Base-by-base conservation (phyloP, 2,113 vertebrate species). In the Toxotes jaculatrix region DNA sequence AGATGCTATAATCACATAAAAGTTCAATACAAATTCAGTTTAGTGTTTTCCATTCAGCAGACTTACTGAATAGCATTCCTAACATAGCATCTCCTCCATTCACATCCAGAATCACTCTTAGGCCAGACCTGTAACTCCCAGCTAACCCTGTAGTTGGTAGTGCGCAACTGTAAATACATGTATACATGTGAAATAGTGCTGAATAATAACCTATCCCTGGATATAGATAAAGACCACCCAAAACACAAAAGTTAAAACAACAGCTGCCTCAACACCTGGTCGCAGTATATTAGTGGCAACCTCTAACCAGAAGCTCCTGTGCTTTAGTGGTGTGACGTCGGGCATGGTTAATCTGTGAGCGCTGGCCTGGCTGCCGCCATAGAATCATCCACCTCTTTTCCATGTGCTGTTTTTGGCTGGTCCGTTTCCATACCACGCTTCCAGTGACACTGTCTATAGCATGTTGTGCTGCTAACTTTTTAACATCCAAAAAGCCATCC, bases 391-490 rank as follows among this genome's bases (percentile, higher is more conserved):
- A 4, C 57, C 74, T 85, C 61, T 63, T 73, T 13, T 71, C 40
- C 74, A 60, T 90, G 71, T 85, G 66, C 79, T 77, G 70, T 34
- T 63, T 31, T 60, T 71, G 80, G 65, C 77, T 85, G 67, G 49
- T 86, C 77, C 10, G 80, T 86, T 45, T 87, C 57, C 76, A 82
- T 82, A 21, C 31, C 27, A 43, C 80, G 82, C 80, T 90, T 88
- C 66, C 55, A 42, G 62, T 74, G 66, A 77, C 23, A 5, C 16
- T 56, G 49, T 85, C 42, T 70, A 68, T 49, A 68, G 88, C 86
- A 92, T 92, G 92, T 86, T 73, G 69, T 53, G 84, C 78, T 57
- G 70, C 79, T 63, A 75, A 79, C 66, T 70, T 23, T 32, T 64
- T 19, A 17, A 63, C 65, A 36, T 85, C 45, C 76, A 69, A 81